Base-by-base conservation (phyloP, 2,888 invertebrate species). In the Lagria hirta region DNA sequence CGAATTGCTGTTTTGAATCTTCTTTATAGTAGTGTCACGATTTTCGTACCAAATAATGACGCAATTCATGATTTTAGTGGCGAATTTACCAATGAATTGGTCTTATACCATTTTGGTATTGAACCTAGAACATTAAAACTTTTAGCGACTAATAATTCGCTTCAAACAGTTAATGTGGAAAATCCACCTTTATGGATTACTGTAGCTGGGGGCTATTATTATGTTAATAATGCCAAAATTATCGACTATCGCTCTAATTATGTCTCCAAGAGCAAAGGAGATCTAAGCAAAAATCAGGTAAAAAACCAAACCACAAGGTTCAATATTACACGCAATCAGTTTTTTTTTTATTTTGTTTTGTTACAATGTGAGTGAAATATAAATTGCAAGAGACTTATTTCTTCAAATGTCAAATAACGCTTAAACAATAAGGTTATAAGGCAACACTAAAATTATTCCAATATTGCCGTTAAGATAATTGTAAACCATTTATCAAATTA, bases 171-270 rank as follows among this genome's bases (percentile, higher is more conserved):
- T 63, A 74, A 86, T 60, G 84, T 84, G 48, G 88, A 88, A n/a
- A 86, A 86, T 72, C 88, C 90, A 0, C 88, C 89, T 1, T 71
- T 92, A 34, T 92, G 89, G 84, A 81, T 92, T 43, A 88, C 87
- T 12, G 38, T 38, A 2, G 20, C 13, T 4, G 18, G 14, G 1
- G 21, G 23, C 14, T 22, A 26, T n/a, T 38, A 38, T 54, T 93
- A 79, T 71, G 82, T 92, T 33, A 93, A 93, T 73, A 90, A 92
- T 68, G 93, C 92, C 1, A 83, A 81, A 66, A 80, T 93, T 28
- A 73, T 85, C 55, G 76, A 79, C 72, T 80, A 81, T 51, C 64
- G 52, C 1, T 62, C 62, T 2, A 51, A 66, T 52, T 62, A 58
- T 46, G 38, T 60, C 5, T 48, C 61, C 0, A 57, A 64, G 64